A percentile compares a stretch with the other conserved stretches of the same genome.
These are phyloP conservation scores for Drosophila phalerata DNA, from an alignment of 2,888 invertebrate genomes.

Conservation along the genomic window DNA sequence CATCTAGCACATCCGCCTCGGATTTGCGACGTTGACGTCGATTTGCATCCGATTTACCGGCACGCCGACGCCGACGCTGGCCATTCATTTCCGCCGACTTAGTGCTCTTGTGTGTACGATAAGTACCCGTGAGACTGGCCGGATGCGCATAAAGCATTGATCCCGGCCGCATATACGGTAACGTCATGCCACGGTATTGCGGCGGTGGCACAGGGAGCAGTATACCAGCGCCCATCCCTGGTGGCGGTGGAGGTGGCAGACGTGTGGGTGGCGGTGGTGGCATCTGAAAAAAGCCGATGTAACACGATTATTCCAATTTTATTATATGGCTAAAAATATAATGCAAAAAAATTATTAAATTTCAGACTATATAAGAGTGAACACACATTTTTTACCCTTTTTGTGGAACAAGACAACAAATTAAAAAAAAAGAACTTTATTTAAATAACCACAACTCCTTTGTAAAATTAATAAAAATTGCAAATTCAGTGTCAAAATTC, in stretches of 20 bases:
- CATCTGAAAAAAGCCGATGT: slow-evolving; percentile 46
- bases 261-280: slow-evolving; percentile 70
- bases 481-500: too few species aligned
- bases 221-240: slow-evolving; percentile 67
- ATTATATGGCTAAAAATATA: background rate
- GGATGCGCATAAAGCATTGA: slow-evolving; percentile 77
- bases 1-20: slow-evolving; percentile 83
- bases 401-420: too few species aligned
- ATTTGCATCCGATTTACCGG: slow-evolving; percentile 74
- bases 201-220: slow-evolving; percentile 56
- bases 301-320: background rate
- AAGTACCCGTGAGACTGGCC: slow-evolving; percentile 73
- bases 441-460: too few species aligned
- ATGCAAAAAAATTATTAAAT: background rate
- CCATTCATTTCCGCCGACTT: slow-evolving; percentile 75
- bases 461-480: too few species aligned
- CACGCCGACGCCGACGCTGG: slow-evolving; percentile 71
- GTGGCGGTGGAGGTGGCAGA: slow-evolving; percentile 64
- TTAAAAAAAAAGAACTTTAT: too few species aligned
- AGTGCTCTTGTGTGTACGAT: slow-evolving; percentile 77
- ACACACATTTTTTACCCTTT: too few species aligned
- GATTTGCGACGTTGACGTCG: slow-evolving; percentile 84
- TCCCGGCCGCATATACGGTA: slow-evolving; percentile 78
- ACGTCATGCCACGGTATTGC: slow-evolving; percentile 76
- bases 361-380: too few species aligned